A percentile compares a stretch with the other conserved stretches of the same genome.
These are phyloP conservation scores for Labeo calbasu DNA, from an alignment of 2,797 vertebrate species.

Conservation along the genomic window DNA sequence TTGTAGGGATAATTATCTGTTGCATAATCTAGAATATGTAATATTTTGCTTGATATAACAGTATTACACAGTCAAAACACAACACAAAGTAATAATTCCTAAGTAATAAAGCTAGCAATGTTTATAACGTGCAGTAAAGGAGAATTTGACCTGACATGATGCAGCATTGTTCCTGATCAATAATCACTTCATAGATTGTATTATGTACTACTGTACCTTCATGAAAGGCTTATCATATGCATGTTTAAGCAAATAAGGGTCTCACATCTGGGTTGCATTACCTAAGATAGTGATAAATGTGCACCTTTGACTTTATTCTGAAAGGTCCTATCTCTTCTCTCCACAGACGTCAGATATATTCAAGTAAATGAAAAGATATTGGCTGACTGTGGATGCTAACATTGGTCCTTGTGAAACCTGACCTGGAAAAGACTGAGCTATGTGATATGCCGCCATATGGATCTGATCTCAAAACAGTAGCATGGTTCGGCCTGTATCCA, in stretches of 20 bases:
- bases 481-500: constrained; percentile 26
- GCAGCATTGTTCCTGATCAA: not conserved
- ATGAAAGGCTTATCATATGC: constrained; percentile 7
- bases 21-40: not conserved
- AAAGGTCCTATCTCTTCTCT: constrained; percentile 27
- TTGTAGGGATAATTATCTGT: too few relatives aligned
- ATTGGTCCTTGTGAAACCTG: constrained; percentile 37
- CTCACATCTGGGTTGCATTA: constrained; percentile 21
- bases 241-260: not conserved
- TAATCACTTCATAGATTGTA: not conserved
- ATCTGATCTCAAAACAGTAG: constrained; percentile 60
- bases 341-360: constrained; percentile 25
- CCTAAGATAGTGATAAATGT: constrained; percentile 32
- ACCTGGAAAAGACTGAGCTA: constrained; percentile 39
- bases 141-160: not conserved
- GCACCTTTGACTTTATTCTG: not conserved
- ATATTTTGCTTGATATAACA: not conserved
- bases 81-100: not conserved
- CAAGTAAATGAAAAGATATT: constrained; percentile 37
- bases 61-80: not conserved
- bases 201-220: not conserved
- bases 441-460: constrained; percentile 54
- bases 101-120: not conserved
- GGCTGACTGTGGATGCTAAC: constrained; percentile 32
- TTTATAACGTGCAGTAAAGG: not conserved